Base-by-base conservation (phyloP, 2,113 vertebrate genomes). In the Corythoichthys haematopterus region DNA sequence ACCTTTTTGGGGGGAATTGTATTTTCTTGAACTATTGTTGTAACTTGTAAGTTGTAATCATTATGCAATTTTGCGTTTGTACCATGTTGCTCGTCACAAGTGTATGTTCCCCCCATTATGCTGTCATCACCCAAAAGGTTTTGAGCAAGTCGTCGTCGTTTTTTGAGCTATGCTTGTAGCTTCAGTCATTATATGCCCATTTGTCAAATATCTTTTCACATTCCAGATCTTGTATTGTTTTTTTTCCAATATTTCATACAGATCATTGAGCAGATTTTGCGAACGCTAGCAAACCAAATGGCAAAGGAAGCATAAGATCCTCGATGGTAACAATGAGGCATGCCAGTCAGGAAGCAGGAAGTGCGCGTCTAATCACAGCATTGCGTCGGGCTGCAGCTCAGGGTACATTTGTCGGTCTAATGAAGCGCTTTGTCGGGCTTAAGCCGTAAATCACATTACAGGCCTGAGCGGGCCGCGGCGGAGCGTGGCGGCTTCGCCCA, bases 401-500 rank as follows among this genome's bases (percentile, higher is more conserved):
- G 84, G 5, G 76, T 81, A 86, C 80, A 88, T 88, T 83, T 84
- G 77, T 81, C 85, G 70, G 77, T 84, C 72, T 88, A 85, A 91
- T 91, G 84, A 80, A 80, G 71, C 73, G 84, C 69, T 77, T 76
- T 56, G 65, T 68, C 70, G 70, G 68, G 66, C 81, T 53, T 43
- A 77, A 80, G 87, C 81, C 80, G 78, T 78, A 86, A 87, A 89
- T 90, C 84, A 80, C 83, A 84, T 88, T 88, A 89, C 43, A 46
- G 82, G 65, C 67, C 77, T 69, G 75, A 86, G 65, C 77, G 78
- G 78, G 81, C 80, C 35, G 70, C 84, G 72, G 75, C 76, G 77
- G 84, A 79, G 80, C 74, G 50, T 69, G 71, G 72, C 76, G 80
- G 77, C 82, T 85, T 58, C 35, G 64, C 71, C 73, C 72, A 76